Evolutionary conservation across 2,888 invertebrate species (phyloP), one percentile per base, ranked within the genome.

Genomic region (Cartodere bifasciata): DNA sequence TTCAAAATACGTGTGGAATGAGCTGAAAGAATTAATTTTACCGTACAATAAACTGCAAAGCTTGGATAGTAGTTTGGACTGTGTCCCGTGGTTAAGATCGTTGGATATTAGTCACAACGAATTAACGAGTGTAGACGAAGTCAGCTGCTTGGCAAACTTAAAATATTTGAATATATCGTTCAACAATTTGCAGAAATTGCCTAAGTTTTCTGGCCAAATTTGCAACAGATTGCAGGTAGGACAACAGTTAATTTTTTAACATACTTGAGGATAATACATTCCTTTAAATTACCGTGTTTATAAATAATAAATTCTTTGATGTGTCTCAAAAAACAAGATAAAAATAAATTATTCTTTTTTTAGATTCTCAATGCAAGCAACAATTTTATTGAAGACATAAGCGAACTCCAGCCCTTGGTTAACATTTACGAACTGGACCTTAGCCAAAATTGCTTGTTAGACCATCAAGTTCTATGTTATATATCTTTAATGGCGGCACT

Each of bases 101-200:
- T 53, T 79, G 24, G 75, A 76, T 56, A 52, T 78, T 20, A 74
- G 75, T 38, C 72, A 76, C 48, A 78, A 78, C 56, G 56, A 64
- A 28, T 56, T 78, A 31, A 57, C 52, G 11, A 64, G 63, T 37
- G 65, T 68, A 1, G 56, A 64, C 16, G 65, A 68, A 23, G 55
- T 77, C 11, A 66, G 68, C 41, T 68, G 64, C 56, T 54, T 78
- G 36, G 67, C 68, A 3, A 70, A 72, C 53, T 55, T 79, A 24
- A 75, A 71, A 47, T 63, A 68, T 41, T 54, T 77, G 12, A 75
- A 77, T 58, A 50, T 78, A 28, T 68, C 74, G 32, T 77, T 63
- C 46, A 79, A 79, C 55, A 66, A 65, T 43, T 52, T 79, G 26
- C 65, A 63, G 16, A 45, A 47, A 22, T 53, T 75, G 26, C 77